Conservation (phyloP, 2,888 invertebrate genomes). For the Blastobasis lacticolella region DNA sequence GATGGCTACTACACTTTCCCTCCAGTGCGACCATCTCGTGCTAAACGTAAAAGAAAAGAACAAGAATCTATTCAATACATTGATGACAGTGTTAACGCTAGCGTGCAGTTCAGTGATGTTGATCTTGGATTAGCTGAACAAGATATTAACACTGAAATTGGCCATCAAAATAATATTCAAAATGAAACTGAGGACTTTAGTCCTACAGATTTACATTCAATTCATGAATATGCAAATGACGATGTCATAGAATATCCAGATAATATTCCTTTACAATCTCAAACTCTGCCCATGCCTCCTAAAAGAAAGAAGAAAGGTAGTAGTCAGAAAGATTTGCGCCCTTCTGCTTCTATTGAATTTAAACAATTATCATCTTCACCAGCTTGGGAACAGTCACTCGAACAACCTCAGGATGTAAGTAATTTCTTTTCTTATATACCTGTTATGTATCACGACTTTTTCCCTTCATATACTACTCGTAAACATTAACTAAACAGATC, state of each 20-base stretch:
- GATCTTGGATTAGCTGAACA: constrained; percentile 67
- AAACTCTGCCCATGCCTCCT: constrained; percentile 65
- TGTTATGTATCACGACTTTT: too few relatives aligned
- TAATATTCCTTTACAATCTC: constrained; percentile 53
- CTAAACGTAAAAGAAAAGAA: constrained; percentile 67
- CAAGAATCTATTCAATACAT: constrained; percentile 53
- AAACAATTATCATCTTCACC: not conserved
- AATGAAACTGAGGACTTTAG: constrained; percentile 47
- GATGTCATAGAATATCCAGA: constrained; percentile 72
- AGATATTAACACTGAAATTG: constrained; percentile 39
- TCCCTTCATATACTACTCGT: too few relatives aligned
- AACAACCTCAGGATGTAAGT: too few relatives aligned
- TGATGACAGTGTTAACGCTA: constrained; percentile 55
- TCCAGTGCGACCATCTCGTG: constrained; percentile 73
- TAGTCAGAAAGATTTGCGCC: constrained; percentile 17
- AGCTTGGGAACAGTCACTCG: too few relatives aligned
- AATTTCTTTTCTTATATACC: too few relatives aligned
- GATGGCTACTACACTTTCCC: constrained; percentile 71
- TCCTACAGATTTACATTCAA: constrained; percentile 52
- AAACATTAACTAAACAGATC: too few relatives aligned
- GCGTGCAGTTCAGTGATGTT: constrained; percentile 63
- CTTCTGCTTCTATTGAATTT: not conserved
- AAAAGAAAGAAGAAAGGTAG: constrained; percentile 50
- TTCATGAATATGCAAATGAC: constrained; percentile 65
- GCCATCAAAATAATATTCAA: not conserved